Evolutionary conservation across 2,113 vertebrate genomes (phyloP).

Genomic region (Tylochromis polylepis): DNA sequence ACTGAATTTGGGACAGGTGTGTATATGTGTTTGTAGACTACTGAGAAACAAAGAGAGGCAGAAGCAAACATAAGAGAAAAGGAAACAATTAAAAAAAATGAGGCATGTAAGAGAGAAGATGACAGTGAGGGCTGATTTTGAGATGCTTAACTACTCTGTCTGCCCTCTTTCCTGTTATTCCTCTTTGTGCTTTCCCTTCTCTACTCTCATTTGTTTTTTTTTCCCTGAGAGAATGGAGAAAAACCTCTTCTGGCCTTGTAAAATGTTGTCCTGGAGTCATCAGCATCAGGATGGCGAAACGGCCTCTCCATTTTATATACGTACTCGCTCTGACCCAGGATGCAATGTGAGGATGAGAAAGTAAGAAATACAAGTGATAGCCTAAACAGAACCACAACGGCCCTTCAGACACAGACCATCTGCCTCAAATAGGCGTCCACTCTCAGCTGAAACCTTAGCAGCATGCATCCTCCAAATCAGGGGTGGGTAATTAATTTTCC

Average conservation of each 20-base stretch:
- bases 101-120: not conserved
- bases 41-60: not conserved
- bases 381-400: slow-evolving; percentile 5
- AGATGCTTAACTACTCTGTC: slow-evolving; percentile 2
- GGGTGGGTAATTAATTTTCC: not conserved
- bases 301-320: not conserved
- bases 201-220: not conserved
- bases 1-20: slow-evolving; percentile 40
- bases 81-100: not conserved
- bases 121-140: not conserved
- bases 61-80: not conserved
- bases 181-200: not conserved
- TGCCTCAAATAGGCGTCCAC: not conserved
- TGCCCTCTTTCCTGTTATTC: slow-evolving; percentile 38
- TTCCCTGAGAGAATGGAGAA: not conserved
- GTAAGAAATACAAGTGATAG: not conserved
- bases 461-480: not conserved
- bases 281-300: not conserved
- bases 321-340: not conserved
- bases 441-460: not conserved
- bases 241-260: slow-evolving; percentile 5
- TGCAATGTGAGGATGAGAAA: not conserved
- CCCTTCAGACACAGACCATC: not conserved
- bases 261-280: slow-evolving; percentile 4
- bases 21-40: not conserved